These are phyloP conservation scores for Montipora capitata DNA, from an alignment of 92 coral and sea anemone species.

Conservation along the genomic window DNA sequence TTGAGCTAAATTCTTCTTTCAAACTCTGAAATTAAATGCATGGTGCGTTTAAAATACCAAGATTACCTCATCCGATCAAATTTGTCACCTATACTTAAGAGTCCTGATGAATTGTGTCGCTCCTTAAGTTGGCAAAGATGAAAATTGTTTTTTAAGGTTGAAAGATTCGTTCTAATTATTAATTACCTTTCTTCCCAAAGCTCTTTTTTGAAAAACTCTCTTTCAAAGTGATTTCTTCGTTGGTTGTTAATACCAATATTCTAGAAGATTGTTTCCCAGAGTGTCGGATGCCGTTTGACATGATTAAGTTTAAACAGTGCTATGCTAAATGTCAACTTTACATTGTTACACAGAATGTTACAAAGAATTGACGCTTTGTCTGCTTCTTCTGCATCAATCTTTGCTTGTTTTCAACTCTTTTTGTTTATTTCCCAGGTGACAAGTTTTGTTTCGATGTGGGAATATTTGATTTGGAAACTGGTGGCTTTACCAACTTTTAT, in stretches of 20 bases:
- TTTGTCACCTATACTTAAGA: too few species aligned
- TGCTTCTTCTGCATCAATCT: background rate
- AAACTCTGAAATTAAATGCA: too few species aligned
- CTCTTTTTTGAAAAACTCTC: too few species aligned
- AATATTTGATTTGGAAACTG: background rate
- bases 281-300: background rate
- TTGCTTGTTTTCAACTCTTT: background rate
- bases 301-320: background rate
- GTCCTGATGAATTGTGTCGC: too few species aligned
- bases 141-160: too few species aligned
- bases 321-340: background rate
- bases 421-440: background rate
- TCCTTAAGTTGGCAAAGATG: too few species aligned
- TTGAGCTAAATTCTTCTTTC: background rate
- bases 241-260: too few species aligned
- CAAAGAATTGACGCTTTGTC: slow-evolving; percentile 13
- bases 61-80: too few species aligned
- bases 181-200: too few species aligned
- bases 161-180: too few species aligned
- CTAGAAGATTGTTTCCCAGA: background rate
- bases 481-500: background rate
- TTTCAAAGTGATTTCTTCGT: too few species aligned
- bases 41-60: too few species aligned
- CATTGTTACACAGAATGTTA: background rate
- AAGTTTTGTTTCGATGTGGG: slow-evolving; percentile 7